phyloP scores from a whole-genome alignment of 2,797 vertebrate genomes.

The Zenarchopterus dispar region DNA sequence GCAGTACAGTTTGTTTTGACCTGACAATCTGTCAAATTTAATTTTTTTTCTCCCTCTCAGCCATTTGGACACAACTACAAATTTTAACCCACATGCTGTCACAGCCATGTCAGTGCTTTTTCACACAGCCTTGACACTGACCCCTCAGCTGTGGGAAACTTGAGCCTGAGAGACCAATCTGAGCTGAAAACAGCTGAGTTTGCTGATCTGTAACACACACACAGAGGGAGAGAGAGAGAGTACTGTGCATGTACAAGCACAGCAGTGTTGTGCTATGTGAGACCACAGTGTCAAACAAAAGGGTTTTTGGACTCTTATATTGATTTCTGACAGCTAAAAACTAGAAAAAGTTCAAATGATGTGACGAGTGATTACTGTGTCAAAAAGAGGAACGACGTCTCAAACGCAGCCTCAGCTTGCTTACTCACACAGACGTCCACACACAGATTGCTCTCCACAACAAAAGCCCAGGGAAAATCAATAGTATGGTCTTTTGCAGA shows the following conservation, averaged over 20 bases:
- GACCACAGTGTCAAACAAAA: constrained; percentile 25
- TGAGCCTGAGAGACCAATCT: constrained; percentile 42
- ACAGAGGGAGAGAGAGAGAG: too few relatives aligned
- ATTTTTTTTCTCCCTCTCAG: constrained; percentile 27
- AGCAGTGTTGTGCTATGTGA: constrained; percentile 65
- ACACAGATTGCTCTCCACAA: too few relatives aligned
- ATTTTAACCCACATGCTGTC: constrained; percentile 47
- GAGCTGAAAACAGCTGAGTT: constrained; percentile 57
- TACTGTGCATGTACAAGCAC: constrained; percentile 30
- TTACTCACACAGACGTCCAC: too few relatives aligned
- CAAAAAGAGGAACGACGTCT: too few relatives aligned
- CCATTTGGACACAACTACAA: constrained; percentile 41
- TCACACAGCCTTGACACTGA: constrained; percentile 66
- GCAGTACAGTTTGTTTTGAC: constrained; percentile 16
- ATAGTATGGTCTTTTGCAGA: too few relatives aligned
- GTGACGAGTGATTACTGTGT: not conserved
- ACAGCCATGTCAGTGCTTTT: constrained; percentile 49
- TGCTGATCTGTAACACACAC: constrained; percentile 38
- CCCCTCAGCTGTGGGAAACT: constrained; percentile 65
- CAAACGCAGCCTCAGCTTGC: too few relatives aligned
- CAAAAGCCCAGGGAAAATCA: too few relatives aligned
- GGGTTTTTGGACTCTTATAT: not conserved
- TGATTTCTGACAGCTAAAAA: not conserved
- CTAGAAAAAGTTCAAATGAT: too few relatives aligned
- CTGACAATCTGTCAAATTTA: constrained; percentile 37